Conservation (phyloP, 2,113 vertebrate genomes). For the Phasianus colchicus region DNA sequence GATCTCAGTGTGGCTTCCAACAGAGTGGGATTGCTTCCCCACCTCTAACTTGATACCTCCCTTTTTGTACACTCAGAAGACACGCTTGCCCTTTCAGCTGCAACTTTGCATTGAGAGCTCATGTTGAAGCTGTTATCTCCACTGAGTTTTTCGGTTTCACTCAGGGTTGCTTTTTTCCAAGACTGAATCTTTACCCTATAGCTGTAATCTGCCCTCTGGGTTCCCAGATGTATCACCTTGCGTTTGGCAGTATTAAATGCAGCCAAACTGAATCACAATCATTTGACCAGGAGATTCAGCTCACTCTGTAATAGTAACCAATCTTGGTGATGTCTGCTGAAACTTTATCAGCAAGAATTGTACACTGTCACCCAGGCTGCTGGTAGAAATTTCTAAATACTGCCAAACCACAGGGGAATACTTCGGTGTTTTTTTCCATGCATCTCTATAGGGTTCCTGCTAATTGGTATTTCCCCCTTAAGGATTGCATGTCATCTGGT, state of each 20-base stretch:
- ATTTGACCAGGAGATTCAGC: slow-evolving; percentile 33
- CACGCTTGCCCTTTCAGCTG: slow-evolving; percentile 27
- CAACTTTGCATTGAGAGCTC: slow-evolving; percentile 61
- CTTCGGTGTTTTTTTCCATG: not conserved
- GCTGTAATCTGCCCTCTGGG: slow-evolving; percentile 40
- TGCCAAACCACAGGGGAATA: not conserved
- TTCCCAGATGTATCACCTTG: slow-evolving; percentile 72
- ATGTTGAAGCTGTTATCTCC: slow-evolving; percentile 61
- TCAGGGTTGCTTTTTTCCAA: slow-evolving; percentile 57
- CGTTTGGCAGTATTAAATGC: slow-evolving; percentile 63
- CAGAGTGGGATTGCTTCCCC: not conserved
- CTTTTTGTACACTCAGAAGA: not conserved
- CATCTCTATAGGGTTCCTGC: not conserved
- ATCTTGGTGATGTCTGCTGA: slow-evolving; percentile 45
- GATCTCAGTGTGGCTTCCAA: not conserved
- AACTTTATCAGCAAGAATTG: slow-evolving; percentile 52
- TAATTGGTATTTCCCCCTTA: not conserved
- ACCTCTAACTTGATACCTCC: slow-evolving; percentile 13
- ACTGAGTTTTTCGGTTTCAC: not conserved
- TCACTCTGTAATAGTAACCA: slow-evolving; percentile 40
- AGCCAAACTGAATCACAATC: slow-evolving; percentile 42
- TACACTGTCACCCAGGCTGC: not conserved
- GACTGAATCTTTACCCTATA: slow-evolving; percentile 40
- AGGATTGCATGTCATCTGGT: fast-evolving
- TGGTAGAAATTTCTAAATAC: slow-evolving; percentile 32